A percentile compares a stretch with the other conserved stretches of the same genome.
Evolutionary conservation across 1,140 invertebrate genomes (phyloP).

Genomic region (Zaprionus vittiger): DNA sequence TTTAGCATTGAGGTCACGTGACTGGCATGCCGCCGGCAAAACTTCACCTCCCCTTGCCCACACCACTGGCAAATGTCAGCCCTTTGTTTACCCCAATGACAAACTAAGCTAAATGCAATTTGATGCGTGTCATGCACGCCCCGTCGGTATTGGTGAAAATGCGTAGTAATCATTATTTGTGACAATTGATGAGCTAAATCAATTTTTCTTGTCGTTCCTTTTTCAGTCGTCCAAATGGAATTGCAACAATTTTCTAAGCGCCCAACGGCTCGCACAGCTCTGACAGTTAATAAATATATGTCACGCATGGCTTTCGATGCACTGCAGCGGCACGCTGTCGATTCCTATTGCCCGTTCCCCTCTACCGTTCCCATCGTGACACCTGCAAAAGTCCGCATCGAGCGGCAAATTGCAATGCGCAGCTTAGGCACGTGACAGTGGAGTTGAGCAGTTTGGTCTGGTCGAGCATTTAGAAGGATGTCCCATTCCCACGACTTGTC

Average conservation of each 20-base stretch:
- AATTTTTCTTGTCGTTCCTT: conserved; percentile 56
- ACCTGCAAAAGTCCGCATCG: conserved; percentile 56
- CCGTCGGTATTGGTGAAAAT: conserved; percentile 52
- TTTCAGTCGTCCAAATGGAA: conserved; percentile 33
- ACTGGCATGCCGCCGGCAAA: conserved; percentile 51
- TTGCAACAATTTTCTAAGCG: conserved; percentile 54
- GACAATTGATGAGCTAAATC: conserved; percentile 74
- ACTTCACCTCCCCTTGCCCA: neutral
- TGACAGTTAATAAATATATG: conserved; percentile 79
- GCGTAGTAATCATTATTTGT: conserved; percentile 82
- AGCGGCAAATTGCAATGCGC: conserved; percentile 30
- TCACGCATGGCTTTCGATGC: conserved; percentile 64
- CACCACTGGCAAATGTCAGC: conserved; percentile 14
- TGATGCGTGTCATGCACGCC: conserved; percentile 72
- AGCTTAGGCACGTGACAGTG: conserved; percentile 73
- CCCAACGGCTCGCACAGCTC: conserved; percentile 30
- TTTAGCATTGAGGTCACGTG: conserved; percentile 74
- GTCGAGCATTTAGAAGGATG: conserved; percentile 21
- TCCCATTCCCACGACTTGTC: conserved; percentile 68
- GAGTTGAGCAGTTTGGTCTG: conserved; percentile 22
- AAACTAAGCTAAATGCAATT: conserved; percentile 81
- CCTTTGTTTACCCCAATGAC: conserved; percentile 60
- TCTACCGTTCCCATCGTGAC: conserved; percentile 23
- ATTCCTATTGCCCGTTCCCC: neutral
- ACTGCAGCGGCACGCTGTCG: conserved; percentile 48